phyloP scores from a whole-genome alignment of 1,140 invertebrate genomes.

The Oryzaephilus surinamensis region DNA sequence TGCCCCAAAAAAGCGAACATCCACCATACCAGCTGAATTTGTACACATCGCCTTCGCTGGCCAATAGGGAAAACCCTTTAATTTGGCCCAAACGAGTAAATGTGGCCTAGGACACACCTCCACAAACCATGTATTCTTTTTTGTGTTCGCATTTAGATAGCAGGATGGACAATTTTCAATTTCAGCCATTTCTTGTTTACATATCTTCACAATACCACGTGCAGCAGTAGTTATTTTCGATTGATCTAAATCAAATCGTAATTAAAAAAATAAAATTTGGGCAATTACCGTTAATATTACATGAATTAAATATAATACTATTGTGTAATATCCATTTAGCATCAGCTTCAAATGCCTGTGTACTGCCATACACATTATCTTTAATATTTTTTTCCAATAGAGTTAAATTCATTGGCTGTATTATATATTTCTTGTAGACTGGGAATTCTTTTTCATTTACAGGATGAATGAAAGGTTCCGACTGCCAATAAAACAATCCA shows the following conservation, averaged over 20 bases:
- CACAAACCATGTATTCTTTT: slow-evolving; percentile 75
- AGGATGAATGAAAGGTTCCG: slow-evolving; percentile 61
- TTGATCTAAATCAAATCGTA: slow-evolving; percentile 47
- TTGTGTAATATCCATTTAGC: slow-evolving; percentile 90
- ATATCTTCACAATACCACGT: slow-evolving; percentile 69
- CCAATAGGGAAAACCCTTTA: slow-evolving; percentile 92
- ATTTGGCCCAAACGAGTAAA: slow-evolving; percentile 80
- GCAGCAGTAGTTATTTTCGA: slow-evolving; percentile 68
- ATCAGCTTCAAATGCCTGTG: slow-evolving; percentile 80
- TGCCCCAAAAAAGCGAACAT: slow-evolving; percentile 88
- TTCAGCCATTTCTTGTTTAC: slow-evolving; percentile 76
- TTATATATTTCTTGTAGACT: slow-evolving; percentile 68
- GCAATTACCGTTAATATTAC: slow-evolving; percentile 40
- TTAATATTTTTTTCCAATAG: slow-evolving; percentile 67
- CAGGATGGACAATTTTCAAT: slow-evolving; percentile 92
- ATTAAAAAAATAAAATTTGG: no score
- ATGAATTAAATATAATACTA: slow-evolving; percentile 77
- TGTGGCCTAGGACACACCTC: slow-evolving; percentile 84
- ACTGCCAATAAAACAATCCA: slow-evolving; percentile 39
- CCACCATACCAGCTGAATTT: slow-evolving; percentile 61
- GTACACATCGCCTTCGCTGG: slow-evolving; percentile 82
- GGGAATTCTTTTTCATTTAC: slow-evolving; percentile 58
- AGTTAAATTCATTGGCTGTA: slow-evolving; percentile 75
- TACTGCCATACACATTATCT: slow-evolving; percentile 72
- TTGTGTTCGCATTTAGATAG: slow-evolving; percentile 76